Conservation (phyloP, 2,797 vertebrate species). For the Argyrosomus regius region DNA sequence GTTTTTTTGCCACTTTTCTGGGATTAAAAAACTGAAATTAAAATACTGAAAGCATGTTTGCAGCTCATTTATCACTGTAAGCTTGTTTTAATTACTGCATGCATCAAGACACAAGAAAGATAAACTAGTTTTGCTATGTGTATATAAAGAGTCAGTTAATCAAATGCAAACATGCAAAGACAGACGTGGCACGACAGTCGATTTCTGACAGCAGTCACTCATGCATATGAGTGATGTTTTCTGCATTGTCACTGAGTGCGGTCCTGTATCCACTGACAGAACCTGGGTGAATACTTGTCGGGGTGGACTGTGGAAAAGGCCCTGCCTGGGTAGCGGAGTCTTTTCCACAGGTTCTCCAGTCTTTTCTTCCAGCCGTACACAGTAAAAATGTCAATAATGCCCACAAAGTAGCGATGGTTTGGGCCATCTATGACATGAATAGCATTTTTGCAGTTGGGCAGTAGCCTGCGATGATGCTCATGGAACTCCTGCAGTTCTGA, state of each 20-base stretch:
- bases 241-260: slow-evolving; percentile 49
- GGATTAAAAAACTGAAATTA: too few relatives aligned
- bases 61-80: too few relatives aligned
- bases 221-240: not conserved
- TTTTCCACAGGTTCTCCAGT: slow-evolving; percentile 86
- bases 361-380: slow-evolving; percentile 83
- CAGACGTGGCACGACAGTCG: too few relatives aligned
- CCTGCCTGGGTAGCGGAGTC: slow-evolving; percentile 76
- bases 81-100: too few relatives aligned
- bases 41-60: too few relatives aligned
- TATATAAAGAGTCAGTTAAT: not conserved
- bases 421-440: slow-evolving; percentile 85
- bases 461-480: slow-evolving; percentile 81
- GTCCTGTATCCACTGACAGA: slow-evolving; percentile 70
- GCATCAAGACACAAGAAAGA: not conserved
- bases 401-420: slow-evolving; percentile 84
- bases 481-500: slow-evolving; percentile 46
- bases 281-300: slow-evolving; percentile 61
- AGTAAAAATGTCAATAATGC: slow-evolving; percentile 87
- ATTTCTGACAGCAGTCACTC: not conserved
- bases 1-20: too few relatives aligned
- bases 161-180: not conserved
- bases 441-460: slow-evolving; percentile 81
- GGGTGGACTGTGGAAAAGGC: slow-evolving; percentile 86
- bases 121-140: not conserved